Conservation (phyloP, 2,888 invertebrate genomes). For the Fragum fragum region DNA sequence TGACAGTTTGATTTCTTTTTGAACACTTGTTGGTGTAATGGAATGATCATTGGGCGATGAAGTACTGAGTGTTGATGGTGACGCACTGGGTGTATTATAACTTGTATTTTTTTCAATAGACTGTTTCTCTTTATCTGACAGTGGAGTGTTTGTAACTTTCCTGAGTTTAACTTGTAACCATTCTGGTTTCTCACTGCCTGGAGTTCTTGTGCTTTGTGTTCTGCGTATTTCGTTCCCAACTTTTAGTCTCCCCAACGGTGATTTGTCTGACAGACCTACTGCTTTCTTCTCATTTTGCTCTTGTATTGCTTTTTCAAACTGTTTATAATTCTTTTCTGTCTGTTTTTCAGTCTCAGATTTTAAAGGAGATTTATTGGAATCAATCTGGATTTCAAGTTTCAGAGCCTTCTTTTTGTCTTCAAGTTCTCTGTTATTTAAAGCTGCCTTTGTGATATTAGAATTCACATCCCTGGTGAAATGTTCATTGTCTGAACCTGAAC, state of each 20-base stretch:
- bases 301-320: slow-evolving; percentile 3
- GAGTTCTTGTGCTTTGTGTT: slow-evolving; percentile 60
- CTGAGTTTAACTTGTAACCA: slow-evolving; percentile 66
- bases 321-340: neutral
- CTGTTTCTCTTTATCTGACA: slow-evolving; percentile 16
- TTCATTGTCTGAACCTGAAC: neutral
- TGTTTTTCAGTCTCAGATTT: neutral
- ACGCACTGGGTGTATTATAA: slow-evolving; percentile 6
- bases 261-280: slow-evolving; percentile 18
- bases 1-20: slow-evolving; percentile 53
- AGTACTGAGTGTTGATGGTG: neutral
- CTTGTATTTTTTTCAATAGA: slow-evolving; percentile 28
- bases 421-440: neutral
- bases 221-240: slow-evolving; percentile 50
- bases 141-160: slow-evolving; percentile 52
- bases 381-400: slow-evolving; percentile 21
- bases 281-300: neutral
- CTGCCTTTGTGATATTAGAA: slow-evolving; percentile 28
- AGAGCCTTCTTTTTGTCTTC: neutral
- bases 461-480: slow-evolving; percentile 25
- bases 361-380: slow-evolving; percentile 14
- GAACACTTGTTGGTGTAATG: slow-evolving; percentile 42
- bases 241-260: slow-evolving; percentile 40
- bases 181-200: slow-evolving; percentile 64
- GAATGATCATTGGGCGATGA: neutral